These are phyloP conservation scores for Caenorhabditis uteleia DNA, from an alignment of 2,888 invertebrate genomes.

Conservation along the genomic window DNA sequence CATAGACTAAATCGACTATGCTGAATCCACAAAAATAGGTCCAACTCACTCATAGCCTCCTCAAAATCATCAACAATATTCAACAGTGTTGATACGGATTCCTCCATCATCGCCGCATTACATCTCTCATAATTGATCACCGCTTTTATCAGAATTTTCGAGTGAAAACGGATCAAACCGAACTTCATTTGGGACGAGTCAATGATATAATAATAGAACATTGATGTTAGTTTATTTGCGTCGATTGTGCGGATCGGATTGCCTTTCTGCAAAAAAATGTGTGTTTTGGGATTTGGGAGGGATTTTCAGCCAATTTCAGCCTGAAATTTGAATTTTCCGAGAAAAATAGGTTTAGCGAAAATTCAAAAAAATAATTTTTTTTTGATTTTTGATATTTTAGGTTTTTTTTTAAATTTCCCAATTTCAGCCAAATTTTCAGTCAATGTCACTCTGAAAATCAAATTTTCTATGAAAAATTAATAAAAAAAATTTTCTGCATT, in stretches of 20 bases:
- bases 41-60: conserved; percentile 28
- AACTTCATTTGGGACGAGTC: conserved; percentile 22
- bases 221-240: conserved; percentile 24
- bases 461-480: too few relatives aligned
- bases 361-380: background rate
- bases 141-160: conserved; percentile 18
- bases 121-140: conserved; percentile 34
- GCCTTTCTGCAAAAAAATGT: conserved; percentile 9
- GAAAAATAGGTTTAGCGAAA: conserved; percentile 3
- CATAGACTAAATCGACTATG: too few relatives aligned
- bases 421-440: too few relatives aligned
- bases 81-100: conserved; percentile 32
- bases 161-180: conserved; percentile 16
- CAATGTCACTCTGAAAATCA: too few relatives aligned
- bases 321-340: too few relatives aligned
- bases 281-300: background rate
- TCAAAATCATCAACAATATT: conserved; percentile 39
- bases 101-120: conserved; percentile 34
- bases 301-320: background rate
- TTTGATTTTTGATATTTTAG: background rate
- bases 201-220: conserved; percentile 25
- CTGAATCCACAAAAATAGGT: too few relatives aligned
- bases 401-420: too few relatives aligned
- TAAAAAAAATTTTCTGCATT: too few relatives aligned
- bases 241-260: conserved; percentile 7